phyloP scores from a whole-genome alignment of 2,113 vertebrate genomes.

The Phalacrocorax brasilianus region DNA sequence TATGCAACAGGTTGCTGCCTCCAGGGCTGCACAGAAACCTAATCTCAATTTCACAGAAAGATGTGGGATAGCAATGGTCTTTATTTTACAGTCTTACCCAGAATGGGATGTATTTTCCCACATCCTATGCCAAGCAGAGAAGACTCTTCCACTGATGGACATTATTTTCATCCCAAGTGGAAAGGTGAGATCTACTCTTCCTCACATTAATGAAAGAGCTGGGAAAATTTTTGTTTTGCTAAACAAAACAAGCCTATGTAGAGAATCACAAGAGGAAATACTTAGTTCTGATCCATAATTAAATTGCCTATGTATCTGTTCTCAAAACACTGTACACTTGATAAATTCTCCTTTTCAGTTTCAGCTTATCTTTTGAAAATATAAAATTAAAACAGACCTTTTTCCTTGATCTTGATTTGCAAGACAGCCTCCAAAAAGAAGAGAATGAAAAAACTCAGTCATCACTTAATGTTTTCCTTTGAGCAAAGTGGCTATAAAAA shows the following conservation, averaged over 20 bases:
- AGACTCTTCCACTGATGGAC: neutral
- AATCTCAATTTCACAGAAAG: neutral
- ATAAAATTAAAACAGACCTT: neutral
- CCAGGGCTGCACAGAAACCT: neutral
- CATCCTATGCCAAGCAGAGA: neutral
- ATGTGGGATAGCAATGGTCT: neutral
- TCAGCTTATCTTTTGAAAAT: neutral
- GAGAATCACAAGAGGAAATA: neutral
- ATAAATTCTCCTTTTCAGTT: neutral
- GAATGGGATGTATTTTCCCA: neutral
- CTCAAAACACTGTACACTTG: neutral
- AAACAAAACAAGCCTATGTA: neutral
- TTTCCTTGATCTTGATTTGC: neutral
- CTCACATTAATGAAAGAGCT: neutral
- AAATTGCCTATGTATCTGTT: neutral
- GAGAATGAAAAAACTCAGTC: neutral
- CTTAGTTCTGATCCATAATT: neutral
- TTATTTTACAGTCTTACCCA: neutral
- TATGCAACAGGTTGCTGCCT: neutral
- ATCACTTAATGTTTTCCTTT: neutral
- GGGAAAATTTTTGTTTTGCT: neutral
- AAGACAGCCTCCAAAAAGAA: neutral
- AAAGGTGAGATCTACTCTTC: neutral
- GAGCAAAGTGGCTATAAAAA: neutral
- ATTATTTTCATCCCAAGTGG: neutral